Evolutionary conservation across 1,140 invertebrate genomes (phyloP), one percentile per base, ranked within the genome.

Genomic region (Oryzaephilus surinamensis): DNA sequence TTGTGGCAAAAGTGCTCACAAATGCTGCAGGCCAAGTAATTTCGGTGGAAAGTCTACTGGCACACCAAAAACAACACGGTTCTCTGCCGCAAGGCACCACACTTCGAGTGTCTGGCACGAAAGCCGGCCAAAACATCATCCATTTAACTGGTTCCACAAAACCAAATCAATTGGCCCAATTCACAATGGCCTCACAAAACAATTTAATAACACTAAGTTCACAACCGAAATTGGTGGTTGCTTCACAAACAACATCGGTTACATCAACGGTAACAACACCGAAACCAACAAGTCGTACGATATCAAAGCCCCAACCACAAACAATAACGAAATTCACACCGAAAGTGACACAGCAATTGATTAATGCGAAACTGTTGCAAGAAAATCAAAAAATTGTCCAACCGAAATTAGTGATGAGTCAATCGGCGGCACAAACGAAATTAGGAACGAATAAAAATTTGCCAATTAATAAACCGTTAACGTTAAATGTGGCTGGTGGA

Each of bases 31-130:
- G 72, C 1, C 76, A 80, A 39, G 65, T 80, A 3, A 74, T 81
- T 6, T 77, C 77, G 0, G 69, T 81, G n/a, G 77, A 79, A 50
- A 76, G 69, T 61, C 48, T 80, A 10, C 46, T 79, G 4, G 70
- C 74, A 2, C 76, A 79, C 45, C 72, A 73, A 38, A 71, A 71
- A 40, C 61, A 65, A 43, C 54, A 58, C 39, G 56, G 57, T 15
- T 48, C 50, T 26, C 45, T 64, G 32, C 55, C 62, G 10, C 63
- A 65, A 61, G 63, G 60, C 37, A 57, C 61, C 35, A 62, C 65
- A 16, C 45, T 68, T 16, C 46, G 62, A 33, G 58, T 65, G 14
- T 58, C 64, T 12, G 58, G 60, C 10, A 52, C 55, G n/a, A 69
- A 66, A 53, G 45, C 57, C 18, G 58, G 58, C 6, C 58, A 20